Base-by-base conservation (phyloP, 2,113 vertebrate species). In the Todiramphus saurophagus region DNA sequence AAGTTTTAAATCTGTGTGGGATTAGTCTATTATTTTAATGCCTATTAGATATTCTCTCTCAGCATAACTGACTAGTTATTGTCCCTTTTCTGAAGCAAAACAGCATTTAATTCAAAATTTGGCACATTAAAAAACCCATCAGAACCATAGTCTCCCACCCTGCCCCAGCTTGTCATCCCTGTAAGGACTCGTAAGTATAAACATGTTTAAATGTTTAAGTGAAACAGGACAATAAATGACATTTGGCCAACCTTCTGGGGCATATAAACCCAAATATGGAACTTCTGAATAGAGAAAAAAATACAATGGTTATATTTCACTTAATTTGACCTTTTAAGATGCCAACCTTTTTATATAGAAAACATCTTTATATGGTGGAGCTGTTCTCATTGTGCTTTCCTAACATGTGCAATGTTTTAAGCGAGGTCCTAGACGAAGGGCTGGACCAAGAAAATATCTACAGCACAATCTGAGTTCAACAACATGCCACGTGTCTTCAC, bases 331-430 rank as follows among this genome's bases (percentile, higher is more conserved):
- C 75, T 94, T 87, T 91, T 51, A 79, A 83, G 72, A 55, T 86
- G 87, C 92, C 92, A 95, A 74, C 17, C n/a, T 85, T 94, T 90
- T 85, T 62, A 23, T 69, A 20, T 35, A n/a, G 41, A 93, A 91
- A 96, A 35, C n/a, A 39, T 88, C 56, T 70, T 94, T 67, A 43
- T 56, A 16, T 33, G 21, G 10, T 25, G 35, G 48, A 89, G 19
- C 39, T 81, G 9, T 64, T 94, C 73, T 90, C 20, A 58, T 8
- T 68, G 30, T 82, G 48, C 23, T 93, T 87, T 89, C 87, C 66
- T 78, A 35, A 63, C 33, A 35, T 17, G 18, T 51, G 30, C 8
- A 63, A 75, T 17, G 7, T 13, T 94, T 90, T 68, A 90, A 75
- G 50, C 23, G 35, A 94, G 48, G 51, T 60, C 74, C 41, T 53